Evolutionary conservation across 1,140 invertebrate genomes (phyloP), one percentile per base, ranked within the genome.

Genomic region (Cotesia vestalis): DNA sequence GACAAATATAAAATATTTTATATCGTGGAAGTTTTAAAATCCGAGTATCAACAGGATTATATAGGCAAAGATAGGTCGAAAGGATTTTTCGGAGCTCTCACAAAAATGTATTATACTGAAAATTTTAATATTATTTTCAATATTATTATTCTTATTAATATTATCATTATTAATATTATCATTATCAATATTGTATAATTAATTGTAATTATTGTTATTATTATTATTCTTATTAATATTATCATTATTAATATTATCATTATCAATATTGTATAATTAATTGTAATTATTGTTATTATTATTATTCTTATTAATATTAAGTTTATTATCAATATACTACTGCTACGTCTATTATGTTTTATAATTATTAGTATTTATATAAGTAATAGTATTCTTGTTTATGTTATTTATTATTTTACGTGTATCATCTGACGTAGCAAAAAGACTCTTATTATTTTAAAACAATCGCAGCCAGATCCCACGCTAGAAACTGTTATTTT

Each of bases 401-500:
- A 64, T 35, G 62, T 70, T 72, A 71, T 71, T 34, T 20, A 70
- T 71, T 76, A 78, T 76, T 76, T 81, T 78, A 79, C 62, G 77
- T 77, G 78, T 74, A 77, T 80, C 63, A 78, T 76, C 55, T 61
- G 53, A 34, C 66, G 62, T 69, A 57, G 70, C 67, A 57, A 52
- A 27, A 38, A 66, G 59, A 17, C 36, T 66, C 62, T 57, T 38
- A 14, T 57, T 77, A 79, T 79, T 78, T 81, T 73, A 67, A 76
- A 81, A 79, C 79, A 82, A 88, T 82, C 80, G 83, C 81, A 81
- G 79, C 83, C 83, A 81, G 83, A 79, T 78, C 82, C 84, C 88
- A 87, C 89, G 89, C 89, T 87, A 90, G 89, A 90, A 89, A 90
- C 89, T 90, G 89, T 90, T 89, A 88, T 88, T 87, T 89, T 87